Conservation (phyloP, 2,888 invertebrate species). For the Amblyteles armatorius region DNA sequence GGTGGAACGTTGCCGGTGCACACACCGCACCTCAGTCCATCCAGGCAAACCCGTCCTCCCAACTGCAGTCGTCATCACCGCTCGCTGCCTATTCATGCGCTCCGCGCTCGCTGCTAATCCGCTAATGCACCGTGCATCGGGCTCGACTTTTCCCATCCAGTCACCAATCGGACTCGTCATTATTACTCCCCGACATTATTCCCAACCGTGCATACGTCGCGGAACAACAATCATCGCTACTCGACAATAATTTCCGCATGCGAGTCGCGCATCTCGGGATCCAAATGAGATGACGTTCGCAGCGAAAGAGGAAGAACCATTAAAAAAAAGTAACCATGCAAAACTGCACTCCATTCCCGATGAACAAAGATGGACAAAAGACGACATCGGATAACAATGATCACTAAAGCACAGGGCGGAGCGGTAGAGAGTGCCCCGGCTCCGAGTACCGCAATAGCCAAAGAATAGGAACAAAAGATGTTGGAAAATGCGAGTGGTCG, state of each 20-base stretch:
- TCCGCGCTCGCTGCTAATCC: slow-evolving; percentile 50
- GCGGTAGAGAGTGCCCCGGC: slow-evolving; percentile 6
- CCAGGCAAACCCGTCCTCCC: not conserved
- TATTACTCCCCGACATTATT: slow-evolving; percentile 6
- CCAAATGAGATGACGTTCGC: not conserved
- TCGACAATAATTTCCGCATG: not conserved
- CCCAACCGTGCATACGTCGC: not conserved
- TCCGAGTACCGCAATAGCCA: slow-evolving; percentile 13
- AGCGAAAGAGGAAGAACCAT: not conserved
- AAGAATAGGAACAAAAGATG: slow-evolving; percentile 29
- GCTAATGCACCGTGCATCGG: slow-evolving; percentile 52
- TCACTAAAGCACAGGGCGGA: not conserved
- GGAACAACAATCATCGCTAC: slow-evolving; percentile 20
- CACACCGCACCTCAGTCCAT: not conserved
- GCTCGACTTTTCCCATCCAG: slow-evolving; percentile 22
- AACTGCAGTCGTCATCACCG: slow-evolving; percentile 30
- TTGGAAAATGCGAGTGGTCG: slow-evolving; percentile 20
- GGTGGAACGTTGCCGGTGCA: not conserved
- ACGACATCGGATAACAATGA: slow-evolving; percentile 10
- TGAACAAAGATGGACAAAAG: slow-evolving; percentile 12
- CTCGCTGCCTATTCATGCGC: slow-evolving; percentile 39
- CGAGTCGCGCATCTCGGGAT: not conserved
- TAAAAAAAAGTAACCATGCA: not conserved
- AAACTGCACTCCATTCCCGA: not conserved
- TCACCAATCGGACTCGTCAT: slow-evolving; percentile 26